Percentiles rank a stretch among this genome's conserved stretches.
These are phyloP conservation scores for Loxodonta africana DNA, from an alignment of 2,113 vertebrate genomes.

Conservation along the genomic window DNA sequence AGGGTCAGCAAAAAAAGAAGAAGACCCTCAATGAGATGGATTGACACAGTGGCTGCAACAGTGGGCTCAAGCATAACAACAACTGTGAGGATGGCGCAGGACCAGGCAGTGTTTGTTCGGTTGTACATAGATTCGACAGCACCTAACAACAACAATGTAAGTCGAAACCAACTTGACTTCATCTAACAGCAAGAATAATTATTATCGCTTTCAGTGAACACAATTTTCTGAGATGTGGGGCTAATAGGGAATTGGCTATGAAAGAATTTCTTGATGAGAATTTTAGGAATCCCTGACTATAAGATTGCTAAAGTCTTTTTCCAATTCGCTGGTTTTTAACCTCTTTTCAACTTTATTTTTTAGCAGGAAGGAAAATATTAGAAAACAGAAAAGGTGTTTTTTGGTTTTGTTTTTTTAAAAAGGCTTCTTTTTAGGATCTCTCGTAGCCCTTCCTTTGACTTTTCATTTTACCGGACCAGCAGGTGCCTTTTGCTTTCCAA, in stretches of 20 bases:
- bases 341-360: conserved; percentile 29
- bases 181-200: too few species aligned
- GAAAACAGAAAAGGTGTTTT: background rate
- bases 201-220: background rate
- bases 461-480: background rate
- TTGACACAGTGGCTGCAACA: too few species aligned
- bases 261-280: conserved; percentile 31
- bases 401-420: background rate
- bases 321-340: conserved; percentile 1
- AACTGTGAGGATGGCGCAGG: too few species aligned
- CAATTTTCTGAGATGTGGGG: background rate
- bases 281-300: background rate
- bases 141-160: too few species aligned
- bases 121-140: too few species aligned
- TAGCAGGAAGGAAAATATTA: background rate
- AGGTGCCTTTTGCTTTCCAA: background rate
- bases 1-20: too few species aligned
- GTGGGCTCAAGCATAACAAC: too few species aligned
- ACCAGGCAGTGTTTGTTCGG: too few species aligned
- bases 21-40: too few species aligned
- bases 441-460: too few species aligned
- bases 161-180: too few species aligned
- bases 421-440: background rate
- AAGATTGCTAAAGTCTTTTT: background rate
- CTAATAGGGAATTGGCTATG: background rate